Evolutionary conservation across 30 jellyfish, hydroid and myxozoan species (phyloP).

Genomic region (Turritopsis dohrnii): DNA sequence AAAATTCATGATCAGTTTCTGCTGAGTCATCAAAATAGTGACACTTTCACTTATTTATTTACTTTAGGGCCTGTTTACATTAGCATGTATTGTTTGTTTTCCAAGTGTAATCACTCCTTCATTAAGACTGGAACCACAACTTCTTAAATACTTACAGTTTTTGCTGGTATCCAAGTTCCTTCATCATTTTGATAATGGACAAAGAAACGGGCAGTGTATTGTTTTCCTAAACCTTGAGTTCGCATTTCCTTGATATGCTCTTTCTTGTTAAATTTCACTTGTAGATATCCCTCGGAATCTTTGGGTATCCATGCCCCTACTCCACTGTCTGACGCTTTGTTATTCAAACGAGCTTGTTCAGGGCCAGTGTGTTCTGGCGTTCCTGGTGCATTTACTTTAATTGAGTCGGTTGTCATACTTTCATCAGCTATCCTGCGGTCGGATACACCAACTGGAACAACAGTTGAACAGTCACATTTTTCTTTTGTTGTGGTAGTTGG

Average conservation of each 20-base stretch:
- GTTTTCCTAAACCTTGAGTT: conserved; percentile 6
- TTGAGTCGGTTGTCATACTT: neutral
- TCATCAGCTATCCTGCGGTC: conserved; percentile 7
- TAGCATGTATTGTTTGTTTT: neutral
- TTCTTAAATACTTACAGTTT: neutral
- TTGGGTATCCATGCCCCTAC: conserved; percentile 22
- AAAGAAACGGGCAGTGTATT: neutral
- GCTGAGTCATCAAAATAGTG: too few relatives aligned
- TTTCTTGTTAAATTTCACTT: conserved; percentile 5
- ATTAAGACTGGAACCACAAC: neutral
- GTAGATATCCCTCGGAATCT: conserved; percentile 17
- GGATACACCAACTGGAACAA: conserved; percentile 18
- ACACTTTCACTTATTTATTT: too few relatives aligned
- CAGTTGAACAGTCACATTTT: conserved; percentile 14
- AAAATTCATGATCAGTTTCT: too few relatives aligned
- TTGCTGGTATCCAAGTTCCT: neutral
- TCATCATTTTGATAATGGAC: neutral
- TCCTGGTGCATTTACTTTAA: conserved; percentile 6
- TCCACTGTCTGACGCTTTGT: conserved; percentile 9
- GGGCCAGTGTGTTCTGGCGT: conserved; percentile 25
- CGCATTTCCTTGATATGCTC: conserved; percentile 8
- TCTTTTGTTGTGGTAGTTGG: conserved; percentile 16
- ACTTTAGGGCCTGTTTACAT: too few relatives aligned
- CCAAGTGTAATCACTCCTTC: neutral
- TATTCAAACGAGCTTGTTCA: conserved; percentile 21